Conservation (phyloP, 2,888 invertebrate genomes). For the Acleris sparsana region DNA sequence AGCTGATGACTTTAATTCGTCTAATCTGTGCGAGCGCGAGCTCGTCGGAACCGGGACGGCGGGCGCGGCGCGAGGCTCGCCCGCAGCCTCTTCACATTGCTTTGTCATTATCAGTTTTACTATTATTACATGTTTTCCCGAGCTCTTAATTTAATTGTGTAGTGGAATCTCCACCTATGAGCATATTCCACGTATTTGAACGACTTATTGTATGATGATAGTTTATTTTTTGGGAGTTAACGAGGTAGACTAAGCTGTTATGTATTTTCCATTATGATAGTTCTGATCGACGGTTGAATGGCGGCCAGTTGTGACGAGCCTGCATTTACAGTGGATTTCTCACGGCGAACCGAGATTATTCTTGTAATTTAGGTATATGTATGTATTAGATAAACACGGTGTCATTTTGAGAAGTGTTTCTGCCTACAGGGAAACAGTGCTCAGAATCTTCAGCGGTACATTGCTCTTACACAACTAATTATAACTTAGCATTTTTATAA, state of each 20-base stretch:
- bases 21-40: conserved; percentile 45
- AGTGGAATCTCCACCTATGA: conserved; percentile 52
- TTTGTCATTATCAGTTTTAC: conserved; percentile 47
- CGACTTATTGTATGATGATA: conserved; percentile 78
- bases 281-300: conserved; percentile 62
- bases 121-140: conserved; percentile 32
- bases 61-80: conserved; percentile 13
- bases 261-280: conserved; percentile 75
- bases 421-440: conserved; percentile 64
- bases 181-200: conserved; percentile 69
- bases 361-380: conserved; percentile 77
- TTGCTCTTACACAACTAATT: conserved; percentile 81
- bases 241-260: conserved; percentile 82
- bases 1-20: conserved; percentile 74
- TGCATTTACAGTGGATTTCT: conserved; percentile 79
- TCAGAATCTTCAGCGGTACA: conserved; percentile 74
- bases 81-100: conserved; percentile 71
- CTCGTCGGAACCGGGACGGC: background rate
- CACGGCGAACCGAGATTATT: conserved; percentile 76
- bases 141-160: conserved; percentile 51
- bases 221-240: conserved; percentile 80
- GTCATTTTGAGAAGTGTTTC: conserved; percentile 74
- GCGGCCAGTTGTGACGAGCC: conserved; percentile 69
- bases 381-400: conserved; percentile 77
- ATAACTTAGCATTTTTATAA: conserved; percentile 83